A percentile compares a stretch with the other conserved stretches of the same genome.
phyloP scores from a whole-genome alignment of 2,888 invertebrate species.

The Pollenia labialis region DNA sequence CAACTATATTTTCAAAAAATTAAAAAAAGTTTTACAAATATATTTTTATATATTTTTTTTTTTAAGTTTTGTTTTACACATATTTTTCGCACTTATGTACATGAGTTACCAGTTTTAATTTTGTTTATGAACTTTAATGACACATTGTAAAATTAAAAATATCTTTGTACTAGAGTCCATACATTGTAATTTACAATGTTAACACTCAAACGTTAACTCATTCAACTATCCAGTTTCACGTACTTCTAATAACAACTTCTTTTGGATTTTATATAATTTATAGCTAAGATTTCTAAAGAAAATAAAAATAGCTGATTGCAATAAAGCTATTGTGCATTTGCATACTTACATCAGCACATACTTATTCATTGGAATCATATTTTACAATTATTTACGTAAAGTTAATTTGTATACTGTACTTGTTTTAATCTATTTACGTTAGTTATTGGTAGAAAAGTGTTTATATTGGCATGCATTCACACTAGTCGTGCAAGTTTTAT shows the following conservation, averaged over 20 bases:
- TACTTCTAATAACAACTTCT: conserved; percentile 20
- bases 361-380: background rate
- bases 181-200: conserved; percentile 62
- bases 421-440: no score
- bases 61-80: background rate
- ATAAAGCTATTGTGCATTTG: conserved; percentile 50
- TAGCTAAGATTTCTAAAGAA: conserved; percentile 60
- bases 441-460: background rate
- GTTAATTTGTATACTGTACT: background rate
- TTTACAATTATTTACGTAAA: background rate
- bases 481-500: background rate
- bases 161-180: conserved; percentile 44
- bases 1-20: background rate
- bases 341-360: conserved; percentile 2
- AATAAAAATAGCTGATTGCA: conserved; percentile 42
- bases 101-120: background rate
- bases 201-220: conserved; percentile 64
- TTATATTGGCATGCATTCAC: background rate
- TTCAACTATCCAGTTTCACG: conserved; percentile 61
- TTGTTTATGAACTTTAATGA: conserved; percentile 46
- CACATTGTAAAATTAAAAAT: conserved; percentile 39
- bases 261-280: conserved; percentile 39
- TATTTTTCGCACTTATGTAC: background rate
- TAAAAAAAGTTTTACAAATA: background rate
- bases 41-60: background rate